phyloP scores from a whole-genome alignment of 2,888 invertebrate genomes.

The Lasius platythorax region DNA sequence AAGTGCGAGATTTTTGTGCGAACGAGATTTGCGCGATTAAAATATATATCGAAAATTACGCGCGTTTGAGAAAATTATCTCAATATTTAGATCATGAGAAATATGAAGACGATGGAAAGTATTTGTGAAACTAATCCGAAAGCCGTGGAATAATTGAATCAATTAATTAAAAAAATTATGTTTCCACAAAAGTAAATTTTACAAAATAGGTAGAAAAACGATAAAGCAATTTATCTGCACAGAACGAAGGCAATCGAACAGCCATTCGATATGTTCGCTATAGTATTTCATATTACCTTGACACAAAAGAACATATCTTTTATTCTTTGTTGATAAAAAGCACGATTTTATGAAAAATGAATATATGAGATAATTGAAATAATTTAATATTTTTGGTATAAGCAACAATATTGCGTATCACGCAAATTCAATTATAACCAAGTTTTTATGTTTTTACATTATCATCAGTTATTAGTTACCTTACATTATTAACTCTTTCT shows the following conservation, averaged over 20 bases:
- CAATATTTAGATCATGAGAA: neutral
- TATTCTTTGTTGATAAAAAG: neutral
- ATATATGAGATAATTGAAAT: neutral
- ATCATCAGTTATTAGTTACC: neutral
- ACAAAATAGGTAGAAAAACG: neutral
- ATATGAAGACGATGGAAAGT: neutral
- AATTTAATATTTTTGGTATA: constrained; percentile 9
- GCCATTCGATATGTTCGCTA: neutral
- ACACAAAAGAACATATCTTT: neutral
- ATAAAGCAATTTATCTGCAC: neutral
- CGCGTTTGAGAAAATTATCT: neutral
- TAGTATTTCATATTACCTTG: neutral
- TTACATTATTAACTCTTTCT: neutral
- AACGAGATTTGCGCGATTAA: too few relatives aligned
- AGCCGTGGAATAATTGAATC: neutral
- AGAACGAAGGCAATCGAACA: neutral
- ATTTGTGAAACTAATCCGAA: neutral
- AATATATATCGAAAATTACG: too few relatives aligned
- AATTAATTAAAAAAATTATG: neutral
- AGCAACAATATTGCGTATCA: neutral
- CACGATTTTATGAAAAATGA: constrained; percentile 1
- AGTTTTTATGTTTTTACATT: neutral
- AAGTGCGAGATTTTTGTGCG: constrained; percentile 1
- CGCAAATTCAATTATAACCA: neutral
- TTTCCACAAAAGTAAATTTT: neutral